Base-by-base conservation (phyloP, 1,140 invertebrate genomes). In the Listronotus oregonensis region DNA sequence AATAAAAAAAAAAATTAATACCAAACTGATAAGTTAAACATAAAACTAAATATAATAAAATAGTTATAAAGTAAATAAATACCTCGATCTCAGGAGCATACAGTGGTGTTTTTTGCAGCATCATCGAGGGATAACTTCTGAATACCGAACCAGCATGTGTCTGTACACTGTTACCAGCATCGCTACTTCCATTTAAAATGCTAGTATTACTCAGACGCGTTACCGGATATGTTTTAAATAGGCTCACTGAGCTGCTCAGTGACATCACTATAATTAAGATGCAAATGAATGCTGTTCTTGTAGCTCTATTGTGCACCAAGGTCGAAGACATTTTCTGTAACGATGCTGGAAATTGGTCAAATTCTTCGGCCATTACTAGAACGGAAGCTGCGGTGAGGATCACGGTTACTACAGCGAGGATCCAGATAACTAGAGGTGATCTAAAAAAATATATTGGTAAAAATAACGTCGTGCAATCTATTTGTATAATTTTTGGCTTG, bases 311-410 rank as follows among this genome's bases (percentile, higher is more conserved):
- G 67, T 88, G 86, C 0, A 90, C 89, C 54, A 96, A 77, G 55
- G 86, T 85, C 0, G 86, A 87, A 0, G 92, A 93, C 14, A 89
- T 85, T n/a, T 83, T 82, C 50, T 88, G 86, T 1, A 95, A 77
- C 43, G 79, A 82, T 14, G 80, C 80, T 1, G 89, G 86, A 1
- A 90, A 75, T 27, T 85, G 83, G 46, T 86, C 82, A 77, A 93
- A 92, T 78, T 94, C 92, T 73, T 94, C 92, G 1, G 91, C 90
- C 91, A 95, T 93, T 10, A 94, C 91, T 11, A 94, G 75, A 8
- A 91, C 77, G 40, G 90, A 87, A 5, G 88, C 89, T 0, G 84
- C 78, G 12, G 85, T 83, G 37, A 94, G 79, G 4, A 90, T 75
- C 0, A 90, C 56, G 0, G 91, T 90, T 57, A 90, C 87, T 8